Evolutionary conservation across 2,888 invertebrate species (phyloP).

Genomic region (Plemyria rubiginata): DNA sequence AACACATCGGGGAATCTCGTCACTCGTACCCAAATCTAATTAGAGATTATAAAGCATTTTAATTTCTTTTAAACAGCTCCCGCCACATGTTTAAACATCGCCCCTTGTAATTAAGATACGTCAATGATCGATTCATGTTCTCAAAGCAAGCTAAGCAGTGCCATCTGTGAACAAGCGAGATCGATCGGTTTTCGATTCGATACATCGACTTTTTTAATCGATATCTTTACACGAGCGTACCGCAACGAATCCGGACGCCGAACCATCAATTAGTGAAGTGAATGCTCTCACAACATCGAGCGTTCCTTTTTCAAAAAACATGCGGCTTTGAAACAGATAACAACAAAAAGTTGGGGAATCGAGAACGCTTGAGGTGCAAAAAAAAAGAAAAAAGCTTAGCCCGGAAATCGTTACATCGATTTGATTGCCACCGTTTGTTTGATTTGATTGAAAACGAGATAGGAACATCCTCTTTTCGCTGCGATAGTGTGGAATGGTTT

Average conservation of each 20-base stretch:
- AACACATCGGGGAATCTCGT: conserved; percentile 19
- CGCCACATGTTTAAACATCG: conserved; percentile 62
- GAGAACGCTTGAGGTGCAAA: conserved; percentile 62
- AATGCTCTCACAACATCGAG: conserved; percentile 70
- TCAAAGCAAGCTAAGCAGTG: conserved; percentile 55
- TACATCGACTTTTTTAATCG: conserved; percentile 64
- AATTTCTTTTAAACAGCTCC: conserved; percentile 49
- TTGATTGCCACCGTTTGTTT: conserved; percentile 68
- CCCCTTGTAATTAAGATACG: conserved; percentile 56
- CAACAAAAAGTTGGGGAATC: conserved; percentile 61
- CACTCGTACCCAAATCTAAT: conserved; percentile 48
- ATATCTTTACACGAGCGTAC: conserved; percentile 60
- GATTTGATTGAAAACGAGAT: conserved; percentile 62
- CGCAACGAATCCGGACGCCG: conserved; percentile 65
- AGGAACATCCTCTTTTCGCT: conserved; percentile 39
- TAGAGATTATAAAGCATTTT: conserved; percentile 56
- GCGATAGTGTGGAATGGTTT: conserved; percentile 22
- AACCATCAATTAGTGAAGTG: conserved; percentile 79
- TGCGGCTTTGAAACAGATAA: conserved; percentile 67
- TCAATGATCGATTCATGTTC: conserved; percentile 55
- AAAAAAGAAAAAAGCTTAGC: conserved; percentile 57
- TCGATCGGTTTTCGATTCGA: conserved; percentile 68
- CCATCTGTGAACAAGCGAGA: conserved; percentile 69
- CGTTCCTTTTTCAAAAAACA: conserved; percentile 69
- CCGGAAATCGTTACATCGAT: conserved; percentile 72